These are phyloP conservation scores for Stylophora pistillata DNA, from an alignment of 64 coral and sea anemone species.

Conservation along the genomic window DNA sequence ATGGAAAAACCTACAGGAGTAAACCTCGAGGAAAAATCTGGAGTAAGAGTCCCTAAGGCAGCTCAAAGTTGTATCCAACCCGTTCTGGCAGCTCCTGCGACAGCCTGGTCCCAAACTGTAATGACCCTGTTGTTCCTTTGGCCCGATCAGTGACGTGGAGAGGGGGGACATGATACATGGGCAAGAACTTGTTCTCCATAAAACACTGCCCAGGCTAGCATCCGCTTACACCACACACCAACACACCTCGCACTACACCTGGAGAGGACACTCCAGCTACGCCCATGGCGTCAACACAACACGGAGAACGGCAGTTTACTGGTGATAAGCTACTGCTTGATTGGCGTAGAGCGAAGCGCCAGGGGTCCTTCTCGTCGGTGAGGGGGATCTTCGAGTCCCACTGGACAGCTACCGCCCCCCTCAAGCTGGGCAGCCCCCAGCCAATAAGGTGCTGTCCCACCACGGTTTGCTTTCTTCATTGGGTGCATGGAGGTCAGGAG, in stretches of 20 bases:
- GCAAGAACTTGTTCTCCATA: constrained; percentile 31
- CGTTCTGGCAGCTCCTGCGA: constrained; percentile 58
- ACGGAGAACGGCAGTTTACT: constrained; percentile 52
- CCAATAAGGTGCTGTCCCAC: constrained; percentile 30
- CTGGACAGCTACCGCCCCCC: constrained; percentile 44
- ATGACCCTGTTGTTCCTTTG: constrained; percentile 39
- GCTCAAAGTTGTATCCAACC: constrained; percentile 1
- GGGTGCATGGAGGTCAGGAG: constrained; percentile 16
- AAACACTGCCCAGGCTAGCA: background rate
- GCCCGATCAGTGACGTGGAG: constrained; percentile 23
- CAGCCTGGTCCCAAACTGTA: constrained; percentile 30
- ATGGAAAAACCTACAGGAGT: constrained; percentile 24
- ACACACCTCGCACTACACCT: constrained; percentile 42
- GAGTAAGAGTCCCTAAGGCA: constrained; percentile 11
- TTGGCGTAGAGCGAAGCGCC: constrained; percentile 40
- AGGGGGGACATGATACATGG: constrained; percentile 34
- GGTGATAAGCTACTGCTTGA: constrained; percentile 54
- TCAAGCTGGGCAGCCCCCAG: too few species aligned
- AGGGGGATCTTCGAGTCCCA: too few species aligned
- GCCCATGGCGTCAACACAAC: constrained; percentile 34
- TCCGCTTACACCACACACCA: background rate
- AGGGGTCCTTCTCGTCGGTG: constrained; percentile 31
- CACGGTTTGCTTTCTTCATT: constrained; percentile 18
- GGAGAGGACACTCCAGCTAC: constrained; percentile 65
- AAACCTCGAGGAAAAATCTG: constrained; percentile 29